Evolutionary conservation across 2,113 vertebrate species (phyloP).

Genomic region (Coptodon bakossiorum): DNA sequence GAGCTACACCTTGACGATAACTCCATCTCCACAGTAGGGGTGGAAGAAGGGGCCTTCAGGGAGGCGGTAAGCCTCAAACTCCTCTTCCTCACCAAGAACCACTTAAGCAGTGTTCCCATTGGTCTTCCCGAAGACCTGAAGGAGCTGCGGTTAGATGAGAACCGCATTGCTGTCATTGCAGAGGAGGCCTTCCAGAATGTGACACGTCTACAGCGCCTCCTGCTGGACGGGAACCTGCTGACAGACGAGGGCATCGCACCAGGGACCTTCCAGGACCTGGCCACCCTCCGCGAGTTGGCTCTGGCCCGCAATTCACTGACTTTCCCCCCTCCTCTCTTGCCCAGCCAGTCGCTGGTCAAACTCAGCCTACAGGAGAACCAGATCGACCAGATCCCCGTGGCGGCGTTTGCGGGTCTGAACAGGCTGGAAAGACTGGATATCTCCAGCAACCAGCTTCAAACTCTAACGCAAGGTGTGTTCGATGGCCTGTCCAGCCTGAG

Average conservation of each 20-base stretch:
- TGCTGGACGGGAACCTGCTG: slow-evolving; percentile 93
- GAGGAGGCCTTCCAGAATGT: slow-evolving; percentile 95
- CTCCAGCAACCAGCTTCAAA: slow-evolving; percentile 88
- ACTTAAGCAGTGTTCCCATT: slow-evolving; percentile 92
- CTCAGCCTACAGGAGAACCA: slow-evolving; percentile 96
- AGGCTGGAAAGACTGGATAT: slow-evolving; percentile 90
- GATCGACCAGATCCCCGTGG: slow-evolving; percentile 87
- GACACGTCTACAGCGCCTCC: slow-evolving; percentile 86
- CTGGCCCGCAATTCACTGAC: slow-evolving; percentile 93
- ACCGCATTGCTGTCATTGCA: slow-evolving; percentile 89
- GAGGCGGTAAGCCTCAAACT: slow-evolving; percentile 93
- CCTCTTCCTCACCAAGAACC: slow-evolving; percentile 95
- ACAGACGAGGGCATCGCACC: slow-evolving; percentile 90
- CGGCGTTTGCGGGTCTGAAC: slow-evolving; percentile 83
- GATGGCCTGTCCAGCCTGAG: slow-evolving; percentile 83
- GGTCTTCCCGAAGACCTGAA: slow-evolving; percentile 88
- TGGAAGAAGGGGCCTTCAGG: slow-evolving; percentile 93
- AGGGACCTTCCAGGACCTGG: slow-evolving; percentile 89
- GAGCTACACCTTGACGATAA: slow-evolving; percentile 97
- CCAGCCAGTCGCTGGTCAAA: slow-evolving; percentile 81
- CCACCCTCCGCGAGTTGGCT: slow-evolving; percentile 88
- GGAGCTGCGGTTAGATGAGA: slow-evolving; percentile 93
- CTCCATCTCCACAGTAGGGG: slow-evolving; percentile 95
- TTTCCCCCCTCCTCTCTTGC: slow-evolving; percentile 84
- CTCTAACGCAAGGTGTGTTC: slow-evolving; percentile 87